phyloP scores from a whole-genome alignment of 2,888 invertebrate species.

The Caenorhabditis sp. region DNA sequence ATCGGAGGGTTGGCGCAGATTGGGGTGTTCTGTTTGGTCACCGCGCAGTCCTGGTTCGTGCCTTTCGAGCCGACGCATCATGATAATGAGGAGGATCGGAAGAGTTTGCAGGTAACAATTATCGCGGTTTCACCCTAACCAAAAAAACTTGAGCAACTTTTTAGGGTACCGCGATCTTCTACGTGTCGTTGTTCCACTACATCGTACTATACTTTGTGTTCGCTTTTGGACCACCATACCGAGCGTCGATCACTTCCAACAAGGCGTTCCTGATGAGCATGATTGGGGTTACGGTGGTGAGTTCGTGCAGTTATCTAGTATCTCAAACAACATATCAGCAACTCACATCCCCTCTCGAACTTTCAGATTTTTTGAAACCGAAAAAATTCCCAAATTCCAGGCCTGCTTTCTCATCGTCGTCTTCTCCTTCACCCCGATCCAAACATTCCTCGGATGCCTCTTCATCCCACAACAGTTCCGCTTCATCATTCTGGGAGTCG shows the following conservation, averaged over 20 bases:
- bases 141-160: not conserved
- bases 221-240: constrained; percentile 86
- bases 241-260: constrained; percentile 86
- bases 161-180: constrained; percentile 89
- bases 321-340: too few relatives aligned
- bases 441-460: constrained; percentile 54
- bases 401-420: constrained; percentile 38
- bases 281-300: constrained; percentile 65
- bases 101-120: constrained; percentile 87
- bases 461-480: constrained; percentile 47
- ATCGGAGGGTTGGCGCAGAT: constrained; percentile 87
- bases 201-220: constrained; percentile 89
- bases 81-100: constrained; percentile 86
- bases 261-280: constrained; percentile 68
- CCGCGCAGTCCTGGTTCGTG: constrained; percentile 78
- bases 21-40: constrained; percentile 56
- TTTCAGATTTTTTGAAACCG: not conserved
- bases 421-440: constrained; percentile 12
- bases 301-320: not conserved
- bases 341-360: too few relatives aligned
- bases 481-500: constrained; percentile 43
- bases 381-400: constrained; percentile 22
- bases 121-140: not conserved
- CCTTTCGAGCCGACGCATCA: constrained; percentile 84
- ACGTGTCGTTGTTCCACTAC: constrained; percentile 88